Percentiles rank a stretch among this genome's conserved stretches.
phyloP scores from a whole-genome alignment of 2,888 invertebrate genomes.

The Busseola fusca region DNA sequence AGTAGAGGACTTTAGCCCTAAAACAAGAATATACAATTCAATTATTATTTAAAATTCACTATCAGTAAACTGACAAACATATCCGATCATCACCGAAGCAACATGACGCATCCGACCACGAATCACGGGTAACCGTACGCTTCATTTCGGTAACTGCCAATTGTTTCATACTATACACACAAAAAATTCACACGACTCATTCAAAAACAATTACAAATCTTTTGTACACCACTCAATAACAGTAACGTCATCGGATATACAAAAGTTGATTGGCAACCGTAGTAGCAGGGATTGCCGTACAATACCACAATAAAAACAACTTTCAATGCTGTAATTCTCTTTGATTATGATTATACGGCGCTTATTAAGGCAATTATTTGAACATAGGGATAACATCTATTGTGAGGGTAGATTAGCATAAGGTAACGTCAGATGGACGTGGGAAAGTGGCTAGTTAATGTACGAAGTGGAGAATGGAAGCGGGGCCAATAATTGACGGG shows the following conservation, averaged over 20 bases:
- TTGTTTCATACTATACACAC: constrained; percentile 44
- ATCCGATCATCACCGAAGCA: not conserved
- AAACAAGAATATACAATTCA: not conserved
- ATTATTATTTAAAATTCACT: not conserved
- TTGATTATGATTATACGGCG: constrained; percentile 82
- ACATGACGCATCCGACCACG: constrained; percentile 30
- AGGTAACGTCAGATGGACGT: constrained; percentile 72
- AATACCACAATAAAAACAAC: constrained; percentile 76
- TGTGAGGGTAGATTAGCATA: constrained; percentile 77
- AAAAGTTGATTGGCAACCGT: constrained; percentile 77
- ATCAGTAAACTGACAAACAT: not conserved
- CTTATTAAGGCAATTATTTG: constrained; percentile 85
- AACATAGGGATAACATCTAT: constrained; percentile 75
- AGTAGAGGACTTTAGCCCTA: not conserved
- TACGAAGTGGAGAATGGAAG: constrained; percentile 3
- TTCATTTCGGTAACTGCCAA: constrained; percentile 46
- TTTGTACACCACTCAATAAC: constrained; percentile 68
- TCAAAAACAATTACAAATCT: constrained; percentile 75
- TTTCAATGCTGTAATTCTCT: constrained; percentile 81
- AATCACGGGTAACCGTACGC: constrained; percentile 29
- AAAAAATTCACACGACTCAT: constrained; percentile 69
- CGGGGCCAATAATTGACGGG: not conserved
- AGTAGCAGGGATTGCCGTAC: constrained; percentile 58
- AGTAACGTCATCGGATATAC: constrained; percentile 67
- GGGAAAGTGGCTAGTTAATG: constrained; percentile 54